Base-by-base conservation (phyloP, 2,888 invertebrate genomes). In the Seira ritae region DNA sequence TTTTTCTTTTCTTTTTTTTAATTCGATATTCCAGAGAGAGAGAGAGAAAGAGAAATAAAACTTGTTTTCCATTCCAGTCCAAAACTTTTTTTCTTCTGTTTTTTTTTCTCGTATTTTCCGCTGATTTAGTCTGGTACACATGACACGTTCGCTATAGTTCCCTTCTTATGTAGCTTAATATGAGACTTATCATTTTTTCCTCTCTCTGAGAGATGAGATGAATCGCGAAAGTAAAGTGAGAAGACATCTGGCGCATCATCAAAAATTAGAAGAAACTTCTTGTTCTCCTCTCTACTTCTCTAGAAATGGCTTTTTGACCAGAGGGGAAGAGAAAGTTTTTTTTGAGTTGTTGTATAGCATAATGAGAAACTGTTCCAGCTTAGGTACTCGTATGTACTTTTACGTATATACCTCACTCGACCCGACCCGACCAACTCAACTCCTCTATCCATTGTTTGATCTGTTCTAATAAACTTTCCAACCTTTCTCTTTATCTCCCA, bases 171-270 rank as follows among this genome's bases (percentile, higher is more conserved):
- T n/a, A n/a, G n/a, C n/a, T n/a, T n/a, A n/a, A n/a, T n/a, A n/a
- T n/a, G n/a, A n/a, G n/a, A n/a, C n/a, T n/a, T n/a, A n/a, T n/a
- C n/a, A n/a, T n/a, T n/a, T n/a, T n/a, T n/a, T n/a, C n/a, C n/a
- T n/a, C n/a, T 50, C 12, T 50, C 17, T 50, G 2, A 15, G 15
- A n/a, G 17, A 12, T 50, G 17, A 50, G 50, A 50, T 50, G 50
- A 50, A 50, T 50, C 15, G 50, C 17, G 12, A 50, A 50, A 50
- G 31, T 50, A 50, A 50, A 50, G 50, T 50, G 15, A 50, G 50
- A 50, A 50, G 73, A 73, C 73, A 73, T 62, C 73, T 73, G 73
- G 73, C 62, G 37, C 31, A 73, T 62, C 72, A 72, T 55, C 55
- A 72, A 50, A 46, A 60, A 23, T 20, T n/a, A 50, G 12, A 71